These are phyloP conservation scores for Pelecanoides urinatrix DNA, from an alignment of 2,113 vertebrate species.

Conservation along the genomic window DNA sequence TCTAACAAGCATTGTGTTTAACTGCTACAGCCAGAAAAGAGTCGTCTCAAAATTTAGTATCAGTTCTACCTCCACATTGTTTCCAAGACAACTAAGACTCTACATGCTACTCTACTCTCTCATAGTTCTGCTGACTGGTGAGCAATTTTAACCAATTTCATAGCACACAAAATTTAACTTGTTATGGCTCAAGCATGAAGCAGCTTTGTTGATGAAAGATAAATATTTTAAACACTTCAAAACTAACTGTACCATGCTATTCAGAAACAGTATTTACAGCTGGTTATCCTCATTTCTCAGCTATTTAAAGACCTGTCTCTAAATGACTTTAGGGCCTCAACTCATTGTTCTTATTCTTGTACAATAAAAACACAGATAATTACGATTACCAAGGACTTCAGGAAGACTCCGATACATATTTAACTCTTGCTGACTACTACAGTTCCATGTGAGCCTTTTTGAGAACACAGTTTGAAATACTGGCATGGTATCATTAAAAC, in stretches of 20 bases:
- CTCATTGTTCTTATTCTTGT: not conserved
- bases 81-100: not conserved
- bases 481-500: not conserved
- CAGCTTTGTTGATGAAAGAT: not conserved
- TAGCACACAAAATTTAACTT: too few species aligned
- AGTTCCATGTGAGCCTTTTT: not conserved
- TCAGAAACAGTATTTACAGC: not conserved
- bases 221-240: not conserved
- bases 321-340: not conserved
- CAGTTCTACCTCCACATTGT: not conserved
- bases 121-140: not conserved
- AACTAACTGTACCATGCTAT: not conserved
- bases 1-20: not conserved
- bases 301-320: not conserved
- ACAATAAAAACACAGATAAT: not conserved
- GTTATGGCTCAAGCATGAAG: not conserved
- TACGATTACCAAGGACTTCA: not conserved
- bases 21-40: not conserved
- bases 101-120: too few species aligned
- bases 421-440: not conserved
- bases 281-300: not conserved
- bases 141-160: not conserved
- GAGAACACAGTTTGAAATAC: not conserved
- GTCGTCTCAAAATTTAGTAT: not conserved
- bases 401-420: not conserved